A percentile compares a stretch with the other conserved stretches of the same genome.
Conservation (phyloP, 2,797 vertebrate genomes). For the Clarias fuscus region DNA sequence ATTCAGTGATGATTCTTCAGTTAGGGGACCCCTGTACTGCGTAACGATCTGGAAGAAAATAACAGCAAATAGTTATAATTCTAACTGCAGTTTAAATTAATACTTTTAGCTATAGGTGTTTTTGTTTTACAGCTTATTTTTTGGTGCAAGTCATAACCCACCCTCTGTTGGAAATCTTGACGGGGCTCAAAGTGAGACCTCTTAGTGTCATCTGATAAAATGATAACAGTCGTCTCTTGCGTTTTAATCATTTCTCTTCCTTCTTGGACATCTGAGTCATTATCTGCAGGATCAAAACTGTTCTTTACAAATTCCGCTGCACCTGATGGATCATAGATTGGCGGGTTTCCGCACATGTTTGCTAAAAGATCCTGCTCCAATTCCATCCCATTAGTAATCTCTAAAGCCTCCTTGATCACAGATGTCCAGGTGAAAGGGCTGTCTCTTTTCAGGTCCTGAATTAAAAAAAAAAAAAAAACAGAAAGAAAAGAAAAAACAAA, state of each 20-base stretch:
- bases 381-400: constrained; percentile 46
- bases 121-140: neutral
- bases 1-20: constrained; percentile 10
- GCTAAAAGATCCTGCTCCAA: constrained; percentile 21
- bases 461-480: neutral
- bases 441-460: neutral
- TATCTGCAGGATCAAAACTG: neutral
- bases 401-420: constrained; percentile 42
- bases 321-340: constrained; percentile 20
- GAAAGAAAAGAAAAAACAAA: neutral
- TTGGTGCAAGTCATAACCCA: neutral
- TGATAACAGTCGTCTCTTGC: neutral
- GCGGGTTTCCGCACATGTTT: neutral
- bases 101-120: neutral
- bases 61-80: neutral
- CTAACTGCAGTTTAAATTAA: neutral
- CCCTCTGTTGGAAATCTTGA: constrained; percentile 30
- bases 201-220: constrained; percentile 1
- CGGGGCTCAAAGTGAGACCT: neutral
- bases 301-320: neutral
- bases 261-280: neutral
- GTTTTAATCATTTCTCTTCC: neutral
- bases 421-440: constrained; percentile 37
- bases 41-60: constrained; percentile 3
- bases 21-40: neutral